Percentiles rank a stretch among this genome's conserved stretches.
These are phyloP conservation scores for Arvicola amphibius DNA, from an alignment of 2,797 vertebrate genomes.

Conservation along the genomic window DNA sequence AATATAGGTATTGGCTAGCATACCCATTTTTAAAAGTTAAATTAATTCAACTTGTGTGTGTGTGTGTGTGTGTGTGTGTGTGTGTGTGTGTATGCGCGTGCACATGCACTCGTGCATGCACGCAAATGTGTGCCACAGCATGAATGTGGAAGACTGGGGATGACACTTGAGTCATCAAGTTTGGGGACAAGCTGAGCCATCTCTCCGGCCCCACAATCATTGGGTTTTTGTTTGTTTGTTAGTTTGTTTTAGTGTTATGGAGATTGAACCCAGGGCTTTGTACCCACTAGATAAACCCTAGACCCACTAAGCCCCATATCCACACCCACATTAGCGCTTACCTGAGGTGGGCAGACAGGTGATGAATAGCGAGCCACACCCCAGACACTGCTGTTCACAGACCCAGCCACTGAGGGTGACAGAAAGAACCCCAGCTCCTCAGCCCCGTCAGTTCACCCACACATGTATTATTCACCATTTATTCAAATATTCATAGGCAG, in stretches of 20 bases:
- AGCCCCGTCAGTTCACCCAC: background rate
- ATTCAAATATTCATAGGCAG: slow-evolving; percentile 67
- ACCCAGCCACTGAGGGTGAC: background rate
- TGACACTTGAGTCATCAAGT: background rate
- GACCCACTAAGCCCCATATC: background rate
- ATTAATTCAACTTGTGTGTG: background rate
- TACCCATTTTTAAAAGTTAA: background rate
- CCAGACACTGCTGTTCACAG: too few species aligned
- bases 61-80: background rate
- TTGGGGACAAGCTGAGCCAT: background rate
- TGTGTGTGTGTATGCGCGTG: background rate
- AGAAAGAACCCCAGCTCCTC: background rate
- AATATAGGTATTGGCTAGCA: background rate
- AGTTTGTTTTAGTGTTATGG: background rate
- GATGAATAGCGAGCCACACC: background rate
- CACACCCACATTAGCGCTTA: too few species aligned
- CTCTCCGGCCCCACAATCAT: background rate
- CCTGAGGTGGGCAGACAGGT: background rate
- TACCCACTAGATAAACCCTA: background rate
- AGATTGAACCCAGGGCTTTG: background rate
- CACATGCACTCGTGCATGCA: background rate
- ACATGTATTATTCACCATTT: slow-evolving; percentile 44
- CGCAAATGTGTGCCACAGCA: background rate
- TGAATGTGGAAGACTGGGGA: background rate
- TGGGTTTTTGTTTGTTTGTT: background rate